phyloP scores from a whole-genome alignment of 2,113 vertebrate genomes.

The Passer domesticus region DNA sequence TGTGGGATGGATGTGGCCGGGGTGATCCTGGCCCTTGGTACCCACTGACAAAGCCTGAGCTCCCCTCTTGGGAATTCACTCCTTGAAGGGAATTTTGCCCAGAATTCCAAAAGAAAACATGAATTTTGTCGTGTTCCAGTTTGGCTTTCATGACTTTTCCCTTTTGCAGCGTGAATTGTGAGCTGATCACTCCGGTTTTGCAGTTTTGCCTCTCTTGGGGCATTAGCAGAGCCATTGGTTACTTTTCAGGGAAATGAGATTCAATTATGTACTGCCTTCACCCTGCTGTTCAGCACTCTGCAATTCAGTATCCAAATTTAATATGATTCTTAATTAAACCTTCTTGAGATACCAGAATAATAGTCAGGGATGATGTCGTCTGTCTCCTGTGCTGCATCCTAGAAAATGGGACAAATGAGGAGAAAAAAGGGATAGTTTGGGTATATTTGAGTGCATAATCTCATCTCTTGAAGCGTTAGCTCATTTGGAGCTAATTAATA shows the following conservation, averaged over 20 bases:
- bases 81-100: not conserved
- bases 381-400: not conserved
- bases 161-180: not conserved
- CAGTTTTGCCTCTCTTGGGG: not conserved
- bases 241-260: not conserved
- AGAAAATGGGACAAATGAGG: not conserved
- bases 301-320: not conserved
- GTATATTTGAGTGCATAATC: not conserved
- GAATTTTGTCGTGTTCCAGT: fast-evolving
- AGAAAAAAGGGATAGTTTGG: not conserved
- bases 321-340: constrained; percentile 8
- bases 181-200: not conserved
- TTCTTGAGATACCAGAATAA: not conserved
- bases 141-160: not conserved
- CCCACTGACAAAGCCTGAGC: not conserved
- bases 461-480: not conserved
- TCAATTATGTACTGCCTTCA: not conserved
- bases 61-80: not conserved
- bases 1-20: not conserved
- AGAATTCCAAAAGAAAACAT: not conserved
- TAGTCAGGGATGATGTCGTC: not conserved
- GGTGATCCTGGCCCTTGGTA: fast-evolving
- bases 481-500: not conserved
- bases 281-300: not conserved
- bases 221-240: not conserved